Evolutionary conservation across 2,888 invertebrate genomes (phyloP), one percentile per base, ranked within the genome.

Genomic region (Agrotis exclamationis): DNA sequence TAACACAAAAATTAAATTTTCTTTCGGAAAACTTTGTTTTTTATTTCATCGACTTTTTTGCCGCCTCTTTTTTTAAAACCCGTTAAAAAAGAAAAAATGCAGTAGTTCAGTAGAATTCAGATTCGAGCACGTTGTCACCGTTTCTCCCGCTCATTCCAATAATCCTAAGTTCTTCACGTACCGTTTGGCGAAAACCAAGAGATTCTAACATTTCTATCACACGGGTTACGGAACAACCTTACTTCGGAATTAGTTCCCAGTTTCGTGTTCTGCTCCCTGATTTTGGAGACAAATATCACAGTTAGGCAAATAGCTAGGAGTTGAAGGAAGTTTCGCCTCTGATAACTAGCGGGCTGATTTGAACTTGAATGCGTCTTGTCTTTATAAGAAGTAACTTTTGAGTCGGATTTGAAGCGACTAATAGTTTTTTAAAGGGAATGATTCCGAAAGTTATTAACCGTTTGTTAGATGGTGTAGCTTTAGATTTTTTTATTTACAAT

Each of bases 201-300:
- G 13, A 47, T 60, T 39, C 56, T 45, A 72, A 72, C 67, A 51
- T 77, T 69, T 63, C 45, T 65, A 77, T 67, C 72, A 67, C 62
- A 65, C 33, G 65, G 74, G 76, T 80, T 60, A 65, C 59, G 64
- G 70, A 73, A 73, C 76, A 76, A 64, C 70, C 54, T 63, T 69
- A 78, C 74, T 83, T 79, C 7, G 60, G 71, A 77, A 84, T 76
- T 82, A 85, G 84, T 83, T 85, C 73, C 72, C 57, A 67, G 78
- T 74, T 74, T 63, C 53, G 39, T 22, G 58, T 56, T 66, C 63
- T 28, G 33, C 53, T 44, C 68, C 71, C 65, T 69, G 82, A 74
- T 82, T 85, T 79, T 84, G 79, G 71, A 74, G 85, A 76, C 84
- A 85, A 85, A 83, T 83, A 85, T 76, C 77, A 58, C 68, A 81